These are phyloP conservation scores for Istiophorus platypterus DNA, from an alignment of 2,113 vertebrate genomes.

Conservation along the genomic window DNA sequence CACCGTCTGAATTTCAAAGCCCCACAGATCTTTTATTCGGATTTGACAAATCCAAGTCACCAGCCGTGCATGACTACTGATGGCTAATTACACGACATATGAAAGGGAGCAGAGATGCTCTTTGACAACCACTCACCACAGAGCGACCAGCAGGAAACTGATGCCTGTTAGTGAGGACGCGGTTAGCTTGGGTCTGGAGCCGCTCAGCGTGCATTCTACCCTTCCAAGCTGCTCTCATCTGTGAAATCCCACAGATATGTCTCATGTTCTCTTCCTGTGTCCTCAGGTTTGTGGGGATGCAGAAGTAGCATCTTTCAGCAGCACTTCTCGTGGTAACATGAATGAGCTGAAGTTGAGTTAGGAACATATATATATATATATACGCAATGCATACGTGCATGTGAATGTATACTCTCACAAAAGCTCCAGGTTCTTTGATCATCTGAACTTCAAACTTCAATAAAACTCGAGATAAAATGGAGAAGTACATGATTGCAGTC, in stretches of 20 bases:
- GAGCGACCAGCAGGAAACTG: constrained; percentile 70
- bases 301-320: constrained; percentile 34
- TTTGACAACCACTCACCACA: constrained; percentile 74
- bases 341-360: neutral
- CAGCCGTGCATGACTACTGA: constrained; percentile 51
- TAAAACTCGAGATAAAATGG: constrained; percentile 48
- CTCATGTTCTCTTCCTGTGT: neutral
- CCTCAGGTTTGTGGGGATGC: constrained; percentile 21
- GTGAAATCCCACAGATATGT: constrained; percentile 37
- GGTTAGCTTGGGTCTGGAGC: constrained; percentile 33
- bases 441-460: constrained; percentile 53
- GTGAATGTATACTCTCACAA: neutral
- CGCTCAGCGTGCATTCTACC: constrained; percentile 19
- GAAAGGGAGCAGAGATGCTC: constrained; percentile 70
- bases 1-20: constrained; percentile 67
- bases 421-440: constrained; percentile 60
- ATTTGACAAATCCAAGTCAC: constrained; percentile 66
- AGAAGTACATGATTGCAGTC: constrained; percentile 21
- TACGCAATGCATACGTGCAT: constrained; percentile 12
- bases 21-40: constrained; percentile 68
- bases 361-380: neutral
- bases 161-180: constrained; percentile 52
- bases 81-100: constrained; percentile 79
- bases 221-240: constrained; percentile 25
- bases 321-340: neutral